Evolutionary conservation across 2,113 vertebrate species (phyloP), one percentile per base, ranked within the genome.

Genomic region (Vombatus ursinus): DNA sequence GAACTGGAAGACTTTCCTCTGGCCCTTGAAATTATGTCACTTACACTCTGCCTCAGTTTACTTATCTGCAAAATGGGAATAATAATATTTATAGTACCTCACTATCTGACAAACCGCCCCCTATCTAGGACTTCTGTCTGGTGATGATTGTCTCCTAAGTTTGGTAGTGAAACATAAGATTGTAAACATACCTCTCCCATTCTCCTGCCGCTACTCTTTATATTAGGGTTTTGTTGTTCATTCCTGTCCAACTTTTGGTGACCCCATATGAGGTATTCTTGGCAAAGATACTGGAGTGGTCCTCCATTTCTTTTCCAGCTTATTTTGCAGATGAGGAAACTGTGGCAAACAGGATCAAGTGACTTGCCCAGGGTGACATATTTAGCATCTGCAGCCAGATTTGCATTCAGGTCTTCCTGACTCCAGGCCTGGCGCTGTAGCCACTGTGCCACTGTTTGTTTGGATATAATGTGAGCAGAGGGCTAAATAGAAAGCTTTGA

Each of bases 401-500:
- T 61, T 61, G 28, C 31, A 61, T 3, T 31, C 28, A 61, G 10
- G 57, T 28, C 28, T 61, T 61, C 28, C 10, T 10, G 26, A 61
- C 2, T 61, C 5, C 3, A 31, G 26, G 57, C 57, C 12, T 11
- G 2, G 28, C 3, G 10, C 26, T 61, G 25, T 57, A 26, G 16
- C 1, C 4, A 52, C 3, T 57, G 3, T 54, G 53, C 8, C 22
- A 26, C 26, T 57, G 8, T 57, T 57, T 57, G 2, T 91, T 93
- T 94, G 96, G 52, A 68, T 51, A 52, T 94, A 51, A 37, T 92
- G 51, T 94, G 47, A 93, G 37, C 54, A 91, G 47, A 23, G 52
- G 26, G 1, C 53, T 93, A 95, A 90, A 24, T 92, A 95, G 94
- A 92, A 95, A 95, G 89, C 90, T 97, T 94, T 61, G 92, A 95